Evolutionary conservation across 2,113 vertebrate species (phyloP).

Genomic region (Sitta europaea): DNA sequence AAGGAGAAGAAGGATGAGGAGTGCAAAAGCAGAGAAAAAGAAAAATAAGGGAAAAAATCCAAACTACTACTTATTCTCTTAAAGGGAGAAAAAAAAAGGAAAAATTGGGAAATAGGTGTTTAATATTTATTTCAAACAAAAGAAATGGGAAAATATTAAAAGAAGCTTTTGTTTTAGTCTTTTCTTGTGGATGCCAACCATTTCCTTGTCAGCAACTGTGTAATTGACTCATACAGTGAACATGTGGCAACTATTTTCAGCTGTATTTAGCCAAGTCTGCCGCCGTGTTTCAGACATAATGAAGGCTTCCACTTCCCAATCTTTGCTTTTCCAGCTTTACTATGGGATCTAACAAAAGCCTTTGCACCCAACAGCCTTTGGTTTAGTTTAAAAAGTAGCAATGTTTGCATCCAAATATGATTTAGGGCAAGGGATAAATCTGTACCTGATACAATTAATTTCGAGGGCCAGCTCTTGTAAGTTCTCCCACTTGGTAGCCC

Average conservation of each 20-base stretch:
- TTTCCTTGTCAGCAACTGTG: constrained; percentile 19
- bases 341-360: not conserved
- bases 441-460: not conserved
- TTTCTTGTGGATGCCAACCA: not conserved
- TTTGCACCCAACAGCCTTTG: not conserved
- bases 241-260: constrained; percentile 57
- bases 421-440: not conserved
- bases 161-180: not conserved
- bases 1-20: not conserved
- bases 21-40: not conserved
- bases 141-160: not conserved
- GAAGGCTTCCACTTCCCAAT: not conserved
- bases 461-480: not conserved
- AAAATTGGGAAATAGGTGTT: not conserved
- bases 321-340: not conserved
- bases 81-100: rapidly evolving
- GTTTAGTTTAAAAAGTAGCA: not conserved
- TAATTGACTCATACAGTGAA: constrained; percentile 14
- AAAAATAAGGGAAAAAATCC: not conserved
- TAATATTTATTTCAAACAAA: not conserved
- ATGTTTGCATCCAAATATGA: not conserved
- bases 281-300: not conserved
- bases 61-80: not conserved
- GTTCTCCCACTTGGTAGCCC: not conserved
- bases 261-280: constrained; percentile 14